Percentiles rank a stretch among this genome's conserved stretches.
These are phyloP conservation scores for Apamea epomidion DNA, from an alignment of 2,888 invertebrate species.

Conservation along the genomic window DNA sequence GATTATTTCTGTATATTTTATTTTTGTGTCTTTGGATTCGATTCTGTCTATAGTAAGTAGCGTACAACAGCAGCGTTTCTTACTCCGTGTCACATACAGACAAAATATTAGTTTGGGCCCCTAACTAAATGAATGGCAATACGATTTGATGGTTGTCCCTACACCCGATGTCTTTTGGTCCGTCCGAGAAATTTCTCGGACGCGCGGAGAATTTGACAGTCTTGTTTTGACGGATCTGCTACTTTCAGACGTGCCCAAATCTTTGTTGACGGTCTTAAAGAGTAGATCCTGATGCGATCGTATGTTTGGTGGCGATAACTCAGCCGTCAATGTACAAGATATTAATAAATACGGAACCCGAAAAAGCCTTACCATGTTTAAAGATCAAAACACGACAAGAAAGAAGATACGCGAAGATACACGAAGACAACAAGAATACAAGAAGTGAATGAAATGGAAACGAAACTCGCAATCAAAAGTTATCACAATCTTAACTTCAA, in stretches of 20 bases:
- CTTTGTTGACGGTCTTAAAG: background rate
- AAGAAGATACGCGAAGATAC: background rate
- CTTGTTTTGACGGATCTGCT: too few relatives aligned
- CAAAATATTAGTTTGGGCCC: background rate
- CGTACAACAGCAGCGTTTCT: background rate
- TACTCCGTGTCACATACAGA: background rate
- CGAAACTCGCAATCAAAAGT: background rate
- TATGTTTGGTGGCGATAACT: too few relatives aligned
- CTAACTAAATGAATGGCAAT: background rate
- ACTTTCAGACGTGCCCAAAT: background rate
- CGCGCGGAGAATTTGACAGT: background rate
- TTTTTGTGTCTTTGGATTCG: background rate
- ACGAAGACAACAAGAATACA: background rate
- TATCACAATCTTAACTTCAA: background rate
- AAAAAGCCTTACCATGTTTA: background rate
- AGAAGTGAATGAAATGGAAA: background rate
- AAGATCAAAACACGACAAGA: background rate
- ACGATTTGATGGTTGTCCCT: background rate
- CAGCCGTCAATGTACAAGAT: too few relatives aligned
- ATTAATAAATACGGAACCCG: background rate
- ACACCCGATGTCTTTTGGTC: too few relatives aligned
- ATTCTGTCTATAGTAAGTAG: background rate
- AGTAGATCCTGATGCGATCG: too few relatives aligned
- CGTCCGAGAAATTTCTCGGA: too few relatives aligned
- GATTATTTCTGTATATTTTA: background rate